Evolutionary conservation across 2,888 invertebrate genomes (phyloP).

Genomic region (Pyrgus malvae): DNA sequence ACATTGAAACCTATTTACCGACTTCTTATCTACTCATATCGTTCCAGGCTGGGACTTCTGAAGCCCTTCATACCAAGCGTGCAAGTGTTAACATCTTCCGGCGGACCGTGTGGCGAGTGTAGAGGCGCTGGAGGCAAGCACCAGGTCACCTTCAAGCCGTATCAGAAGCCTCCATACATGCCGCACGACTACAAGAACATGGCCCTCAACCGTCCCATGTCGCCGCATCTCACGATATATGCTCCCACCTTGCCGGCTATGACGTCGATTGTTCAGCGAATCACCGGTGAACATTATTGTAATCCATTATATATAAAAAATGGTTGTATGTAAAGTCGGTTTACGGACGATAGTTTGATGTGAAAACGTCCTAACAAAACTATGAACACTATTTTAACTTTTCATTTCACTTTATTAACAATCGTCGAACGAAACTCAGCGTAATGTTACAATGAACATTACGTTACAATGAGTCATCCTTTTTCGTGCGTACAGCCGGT

Average conservation of each 20-base stretch:
- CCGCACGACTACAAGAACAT: slow-evolving; percentile 87
- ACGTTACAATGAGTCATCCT: too few species aligned
- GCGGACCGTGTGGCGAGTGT: neutral
- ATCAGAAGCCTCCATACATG: slow-evolving; percentile 41
- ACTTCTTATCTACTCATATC: too few species aligned
- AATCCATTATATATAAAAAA: too few species aligned
- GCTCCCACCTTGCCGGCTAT: slow-evolving; percentile 87
- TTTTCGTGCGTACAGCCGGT: too few species aligned
- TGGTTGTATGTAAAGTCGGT: too few species aligned
- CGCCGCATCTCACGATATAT: slow-evolving; percentile 92
- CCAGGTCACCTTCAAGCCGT: slow-evolving; percentile 47
- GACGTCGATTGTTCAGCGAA: slow-evolving; percentile 91
- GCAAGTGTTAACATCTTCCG: neutral
- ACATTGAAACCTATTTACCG: too few species aligned
- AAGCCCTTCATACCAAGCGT: neutral
- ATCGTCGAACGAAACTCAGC: too few species aligned
- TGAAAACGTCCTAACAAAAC: too few species aligned
- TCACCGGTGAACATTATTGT: slow-evolving; percentile 82
- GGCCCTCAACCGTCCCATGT: slow-evolving; percentile 88
- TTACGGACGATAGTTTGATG: too few species aligned
- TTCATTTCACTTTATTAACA: too few species aligned
- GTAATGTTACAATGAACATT: too few species aligned
- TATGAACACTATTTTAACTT: too few species aligned
- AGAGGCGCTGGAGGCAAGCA: slow-evolving; percentile 33
- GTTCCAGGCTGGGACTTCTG: neutral